Base-by-base conservation (phyloP, 1,140 invertebrate species). In the Penaeus vannamei region DNA sequence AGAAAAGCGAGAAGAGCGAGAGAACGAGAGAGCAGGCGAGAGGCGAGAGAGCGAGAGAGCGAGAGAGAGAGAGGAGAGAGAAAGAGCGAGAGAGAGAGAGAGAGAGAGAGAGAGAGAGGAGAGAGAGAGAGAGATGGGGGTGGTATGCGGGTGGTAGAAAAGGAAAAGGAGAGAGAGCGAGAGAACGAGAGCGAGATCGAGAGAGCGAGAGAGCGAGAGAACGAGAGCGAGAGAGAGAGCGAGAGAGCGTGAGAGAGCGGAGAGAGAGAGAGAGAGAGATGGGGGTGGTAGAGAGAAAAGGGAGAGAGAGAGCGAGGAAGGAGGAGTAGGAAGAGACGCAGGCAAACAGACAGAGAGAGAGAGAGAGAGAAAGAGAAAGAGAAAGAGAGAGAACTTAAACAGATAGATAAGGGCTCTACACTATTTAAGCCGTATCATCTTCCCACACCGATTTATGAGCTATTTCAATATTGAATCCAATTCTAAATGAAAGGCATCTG, bases 221-320 rank as follows among this genome's bases (percentile, higher is more conserved):
- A 26, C 2, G 7, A 7, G 7, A 7, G 7, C 2, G 7, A 7
- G 7, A 7, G 7, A 7, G 7, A 7, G 7, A 7, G 7, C 2
- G 7, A 7, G 2, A 7, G 3, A 32, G 10, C 7, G 10, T 10
- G 10, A 32, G 3, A 12, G 29, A 0, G 10, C 0, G 14, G 17
- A 19, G 17, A 32, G 17, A 19, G 17, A 4, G 17, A 19, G 17
- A 19, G 17, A 36, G 5, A 69, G 5, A 69, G 5, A 69, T 8
- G 19, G 66, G 0, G 66, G 19, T n/a, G n/a, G n/a, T n/a, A 14
- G 19, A 14, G 19, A 14, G 19, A 0, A 69, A 14, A 69, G 14
- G 19, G 46, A 53, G 46, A 53, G 46, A 14, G 46, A 53, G 8
- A 14, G 46, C 3, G 8, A 14, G 46, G 14, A 14, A 53, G 46